Evolutionary conservation across 2,113 vertebrate species (phyloP), one percentile per base, ranked within the genome.

Genomic region (Caloenas nicobarica): DNA sequence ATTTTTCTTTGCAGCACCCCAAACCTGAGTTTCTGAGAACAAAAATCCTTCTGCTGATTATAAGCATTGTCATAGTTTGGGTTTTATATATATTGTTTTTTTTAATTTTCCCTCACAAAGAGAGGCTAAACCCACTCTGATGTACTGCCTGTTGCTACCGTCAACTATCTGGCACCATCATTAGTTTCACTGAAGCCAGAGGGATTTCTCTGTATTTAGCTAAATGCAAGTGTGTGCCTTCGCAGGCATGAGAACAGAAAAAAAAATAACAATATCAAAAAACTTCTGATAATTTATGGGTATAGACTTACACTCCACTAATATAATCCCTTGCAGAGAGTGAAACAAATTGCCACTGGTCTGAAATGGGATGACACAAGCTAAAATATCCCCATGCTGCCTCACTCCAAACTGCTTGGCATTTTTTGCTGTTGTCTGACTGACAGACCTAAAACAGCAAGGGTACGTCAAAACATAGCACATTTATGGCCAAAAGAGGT

Each of bases 81-180:
- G 56, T 15, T 88, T 90, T 74, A 78, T 93, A 94, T 79, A 36
- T 81, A 58, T 60, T 58, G 71, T 83, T 79, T 88, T 57, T 92
- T 81, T 88, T 48, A 36, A 83, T 80, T 40, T 95, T 94, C 90
- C 65, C 54, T 48, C 44, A 93, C 88, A 94, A 90, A 91, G 91
- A 76, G 72, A 89, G 26, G 38, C 78, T 92, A 95, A 96, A 69
- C 44, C 62, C 1, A 0, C 73, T 56, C 77, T 91, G 81, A 84
- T 76, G 61, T 38, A 22, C 69, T 93, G 79, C 76, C 80, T 89
- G 38, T 70, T 26, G 4, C 46, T 56, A 18, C 73, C 16, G 2
- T 87, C 78, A 81, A 42, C 65, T 86, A 17, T 88, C 54, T 84
- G 57, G 50, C 69, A 79, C 16, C 0, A 13, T 86, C 87, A 86